Conservation (phyloP, 2,113 vertebrate genomes). For the Steatornis caripensis region DNA sequence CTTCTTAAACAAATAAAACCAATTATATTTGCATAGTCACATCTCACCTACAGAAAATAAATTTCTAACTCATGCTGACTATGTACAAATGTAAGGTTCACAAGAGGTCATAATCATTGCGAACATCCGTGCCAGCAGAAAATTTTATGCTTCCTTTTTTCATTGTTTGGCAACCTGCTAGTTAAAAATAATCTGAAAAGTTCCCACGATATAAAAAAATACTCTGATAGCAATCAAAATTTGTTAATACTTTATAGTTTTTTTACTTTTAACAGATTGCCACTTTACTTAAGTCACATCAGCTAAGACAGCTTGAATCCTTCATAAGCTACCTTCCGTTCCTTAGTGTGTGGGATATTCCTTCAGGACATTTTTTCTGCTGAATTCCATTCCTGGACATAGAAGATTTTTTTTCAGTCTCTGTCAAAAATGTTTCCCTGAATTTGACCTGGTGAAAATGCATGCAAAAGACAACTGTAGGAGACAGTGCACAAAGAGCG, state of each 20-base stretch:
- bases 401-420: neutral
- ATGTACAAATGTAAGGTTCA: neutral
- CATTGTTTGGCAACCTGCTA: neutral
- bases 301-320: neutral
- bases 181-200: neutral
- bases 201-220: neutral
- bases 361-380: neutral
- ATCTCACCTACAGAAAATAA: neutral
- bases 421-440: neutral
- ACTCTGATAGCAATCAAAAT: neutral
- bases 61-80: neutral
- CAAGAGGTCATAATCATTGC: fast-evolving
- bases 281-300: neutral
- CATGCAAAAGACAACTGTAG: neutral
- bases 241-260: neutral
- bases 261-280: neutral
- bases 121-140: neutral
- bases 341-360: neutral
- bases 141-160: neutral
- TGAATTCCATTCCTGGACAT: neutral
- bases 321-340: neutral
- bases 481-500: neutral
- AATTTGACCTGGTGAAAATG: neutral
- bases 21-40: neutral
- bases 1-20: neutral